These are phyloP conservation scores for Lasioglossum oenotherae DNA, from an alignment of 2,888 invertebrate species.

Conservation along the genomic window DNA sequence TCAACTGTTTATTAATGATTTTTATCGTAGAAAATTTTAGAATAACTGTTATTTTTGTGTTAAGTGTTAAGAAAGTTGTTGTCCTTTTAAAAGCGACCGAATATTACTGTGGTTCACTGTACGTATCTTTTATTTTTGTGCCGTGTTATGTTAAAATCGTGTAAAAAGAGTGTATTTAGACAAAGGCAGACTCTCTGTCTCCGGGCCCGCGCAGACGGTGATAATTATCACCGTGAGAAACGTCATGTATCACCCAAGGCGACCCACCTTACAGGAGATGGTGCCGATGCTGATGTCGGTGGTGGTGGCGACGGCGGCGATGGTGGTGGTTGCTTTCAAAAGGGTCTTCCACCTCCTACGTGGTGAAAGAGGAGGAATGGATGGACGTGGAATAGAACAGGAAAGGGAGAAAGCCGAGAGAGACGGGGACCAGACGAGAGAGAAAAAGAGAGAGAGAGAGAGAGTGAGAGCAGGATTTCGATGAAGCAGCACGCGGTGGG, in stretches of 20 bases:
- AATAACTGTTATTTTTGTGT: no score
- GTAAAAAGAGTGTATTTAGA: not conserved
- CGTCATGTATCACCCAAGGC: conserved; percentile 72
- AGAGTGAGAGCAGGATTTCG: conserved; percentile 28
- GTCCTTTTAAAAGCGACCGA: no score
- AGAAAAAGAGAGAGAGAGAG: not conserved
- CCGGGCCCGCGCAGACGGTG: conserved; percentile 62
- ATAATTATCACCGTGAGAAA: conserved; percentile 78
- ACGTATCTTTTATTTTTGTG: not conserved
- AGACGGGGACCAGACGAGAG: conserved; percentile 7
- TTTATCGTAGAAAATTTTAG: no score
- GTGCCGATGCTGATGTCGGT: conserved; percentile 57
- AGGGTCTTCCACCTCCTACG: conserved; percentile 58
- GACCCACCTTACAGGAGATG: conserved; percentile 67
- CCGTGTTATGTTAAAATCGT: not conserved
- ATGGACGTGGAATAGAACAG: not conserved
- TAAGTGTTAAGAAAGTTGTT: no score
- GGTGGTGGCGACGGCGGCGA: conserved; percentile 48
- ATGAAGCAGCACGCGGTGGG: conserved; percentile 47
- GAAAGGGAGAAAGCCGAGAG: not conserved
- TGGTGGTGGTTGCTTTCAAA: conserved; percentile 66
- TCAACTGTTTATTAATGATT: no score
- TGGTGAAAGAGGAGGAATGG: conserved; percentile 4
- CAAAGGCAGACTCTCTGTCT: not conserved
- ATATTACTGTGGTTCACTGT: no score